Evolutionary conservation across 2,888 invertebrate species (phyloP).

Genomic region (Napeogenes inachia): DNA sequence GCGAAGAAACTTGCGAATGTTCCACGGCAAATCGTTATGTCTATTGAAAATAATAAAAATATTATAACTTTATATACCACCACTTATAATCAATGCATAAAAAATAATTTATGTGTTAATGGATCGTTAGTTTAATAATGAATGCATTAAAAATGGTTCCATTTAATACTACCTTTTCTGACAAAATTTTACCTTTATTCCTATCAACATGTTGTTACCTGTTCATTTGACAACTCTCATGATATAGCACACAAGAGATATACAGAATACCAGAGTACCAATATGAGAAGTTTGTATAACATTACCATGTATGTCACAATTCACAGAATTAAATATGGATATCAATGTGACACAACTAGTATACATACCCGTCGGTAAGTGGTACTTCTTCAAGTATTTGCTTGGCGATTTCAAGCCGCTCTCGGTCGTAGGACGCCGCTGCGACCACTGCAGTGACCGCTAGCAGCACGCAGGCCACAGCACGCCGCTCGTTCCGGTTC

Average conservation of each 20-base stretch:
- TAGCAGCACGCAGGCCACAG: slow-evolving; percentile 61
- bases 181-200: no score
- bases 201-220: no score
- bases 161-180: no score
- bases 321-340: background rate
- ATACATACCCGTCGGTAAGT: slow-evolving; percentile 78
- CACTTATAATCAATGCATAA: background rate
- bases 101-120: background rate
- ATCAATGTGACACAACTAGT: background rate
- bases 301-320: background rate
- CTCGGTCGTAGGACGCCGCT: slow-evolving; percentile 74
- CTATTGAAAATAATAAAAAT: slow-evolving; percentile 45
- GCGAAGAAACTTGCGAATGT: slow-evolving; percentile 83
- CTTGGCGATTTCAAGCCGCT: slow-evolving; percentile 78
- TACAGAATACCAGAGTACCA: no score
- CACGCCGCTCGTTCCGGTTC: slow-evolving; percentile 52
- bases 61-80: background rate
- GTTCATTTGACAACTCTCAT: no score
- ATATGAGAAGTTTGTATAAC: no score
- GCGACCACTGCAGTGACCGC: slow-evolving; percentile 75
- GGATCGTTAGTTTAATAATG: background rate
- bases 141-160: no score
- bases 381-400: slow-evolving; percentile 82
- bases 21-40: slow-evolving; percentile 85
- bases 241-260: no score